These are phyloP conservation scores for Pharmacophagus antenor DNA, from an alignment of 2,888 invertebrate species.

Conservation along the genomic window DNA sequence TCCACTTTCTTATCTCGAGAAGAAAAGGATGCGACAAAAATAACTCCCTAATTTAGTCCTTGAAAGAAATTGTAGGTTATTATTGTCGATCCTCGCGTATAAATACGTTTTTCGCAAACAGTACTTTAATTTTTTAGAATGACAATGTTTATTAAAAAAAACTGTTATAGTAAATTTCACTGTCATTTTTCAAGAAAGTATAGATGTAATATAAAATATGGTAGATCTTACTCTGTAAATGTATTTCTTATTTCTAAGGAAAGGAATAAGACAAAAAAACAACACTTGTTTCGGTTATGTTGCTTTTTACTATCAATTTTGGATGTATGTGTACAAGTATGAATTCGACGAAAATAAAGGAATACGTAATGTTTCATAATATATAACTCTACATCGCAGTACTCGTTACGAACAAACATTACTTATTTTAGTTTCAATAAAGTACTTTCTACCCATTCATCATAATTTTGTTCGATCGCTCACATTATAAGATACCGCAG, in stretches of 20 bases:
- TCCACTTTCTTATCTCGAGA: too few species aligned
- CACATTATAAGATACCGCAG: slow-evolving; percentile 60
- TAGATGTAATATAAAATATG: too few species aligned
- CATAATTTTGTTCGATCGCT: slow-evolving; percentile 75
- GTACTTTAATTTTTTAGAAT: too few species aligned
- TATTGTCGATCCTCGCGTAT: too few species aligned
- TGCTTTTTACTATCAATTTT: slow-evolving; percentile 81
- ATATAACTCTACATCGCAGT: slow-evolving; percentile 78
- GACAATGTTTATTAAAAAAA: too few species aligned
- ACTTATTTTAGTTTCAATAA: slow-evolving; percentile 75
- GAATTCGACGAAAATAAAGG: slow-evolving; percentile 79
- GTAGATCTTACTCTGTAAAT: not conserved
- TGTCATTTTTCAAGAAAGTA: too few species aligned
- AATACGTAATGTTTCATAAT: slow-evolving; percentile 74
- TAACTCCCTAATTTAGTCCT: too few species aligned
- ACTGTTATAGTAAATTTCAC: too few species aligned
- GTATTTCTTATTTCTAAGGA: slow-evolving; percentile 26
- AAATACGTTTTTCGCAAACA: too few species aligned
- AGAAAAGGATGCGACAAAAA: too few species aligned
- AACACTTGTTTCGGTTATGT: slow-evolving; percentile 76
- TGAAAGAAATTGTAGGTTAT: too few species aligned
- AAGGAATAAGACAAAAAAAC: slow-evolving; percentile 60
- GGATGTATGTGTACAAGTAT: slow-evolving; percentile 80
- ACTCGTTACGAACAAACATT: slow-evolving; percentile 78
- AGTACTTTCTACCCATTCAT: slow-evolving; percentile 73